Evolutionary conservation across 2,888 invertebrate species (phyloP), one percentile per base, ranked within the genome.

Genomic region (Drosophila dives): DNA sequence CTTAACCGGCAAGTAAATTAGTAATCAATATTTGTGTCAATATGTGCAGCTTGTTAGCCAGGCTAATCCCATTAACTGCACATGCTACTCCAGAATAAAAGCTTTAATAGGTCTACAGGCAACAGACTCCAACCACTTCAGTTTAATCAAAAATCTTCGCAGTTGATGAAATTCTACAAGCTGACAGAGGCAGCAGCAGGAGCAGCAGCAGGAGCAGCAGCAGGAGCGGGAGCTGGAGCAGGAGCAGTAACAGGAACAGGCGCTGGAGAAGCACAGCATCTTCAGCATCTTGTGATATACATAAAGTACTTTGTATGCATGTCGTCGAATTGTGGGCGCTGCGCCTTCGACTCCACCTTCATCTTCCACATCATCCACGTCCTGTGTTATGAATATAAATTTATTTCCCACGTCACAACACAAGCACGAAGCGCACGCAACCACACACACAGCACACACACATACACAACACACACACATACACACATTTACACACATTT

Each of bases 311-410:
- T 86, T 88, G 85, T 90, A 86, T 86, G 90, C 85, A 82, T 80
- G 90, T 74, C 83, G 82, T 69, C 58, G 64, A 58, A 64, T 74
- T 65, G 66, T 75, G 67, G 70, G 64, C 68, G 58, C 69, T 32
- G 42, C 70, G 67, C 40, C 48, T 55, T 34, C 54, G 20, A 34
- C 60, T 32, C 64, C 59, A 40, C 38, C 48, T 17, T 26, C 64
- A 45, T 38, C 56, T 63, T 49, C 60, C 54, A 66, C 72, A 66
- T 72, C 65, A 40, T 33, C 55, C 65, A 72, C 63, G 80, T 71
- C 70, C 70, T 83, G 83, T 86, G 86, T 90, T 86, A 90, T 86
- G 86, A 86, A 86, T 86, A 86, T 86, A 90, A 86, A 86, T 90
- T 90, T 83, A 74, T 89, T 86, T 83, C 86, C 83, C 86, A 88